phyloP scores from a whole-genome alignment of 2,113 vertebrate species.

The Mohoua ochrocephala region DNA sequence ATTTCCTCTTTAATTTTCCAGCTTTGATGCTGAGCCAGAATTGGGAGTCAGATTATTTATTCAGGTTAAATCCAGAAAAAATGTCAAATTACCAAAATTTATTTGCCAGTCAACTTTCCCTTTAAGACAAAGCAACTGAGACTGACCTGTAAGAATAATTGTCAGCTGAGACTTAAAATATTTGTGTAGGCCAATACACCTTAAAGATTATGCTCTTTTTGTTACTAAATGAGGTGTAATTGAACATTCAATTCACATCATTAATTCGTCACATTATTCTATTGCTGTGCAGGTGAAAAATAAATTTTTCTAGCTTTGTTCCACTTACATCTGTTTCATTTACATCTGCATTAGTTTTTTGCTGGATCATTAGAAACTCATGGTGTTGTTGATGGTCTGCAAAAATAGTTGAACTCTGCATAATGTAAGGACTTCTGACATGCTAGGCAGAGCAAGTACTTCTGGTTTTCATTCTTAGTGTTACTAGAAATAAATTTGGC shows the following conservation, averaged over 20 bases:
- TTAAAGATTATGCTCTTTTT: not conserved
- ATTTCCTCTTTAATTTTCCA: not conserved
- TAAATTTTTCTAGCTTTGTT: not conserved
- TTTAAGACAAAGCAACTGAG: not conserved
- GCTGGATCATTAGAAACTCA: not conserved
- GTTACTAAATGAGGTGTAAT: not conserved
- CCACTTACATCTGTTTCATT: not conserved
- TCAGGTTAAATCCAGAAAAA: not conserved
- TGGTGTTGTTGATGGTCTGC: not conserved
- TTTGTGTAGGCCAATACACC: not conserved
- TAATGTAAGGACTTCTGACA: not conserved
- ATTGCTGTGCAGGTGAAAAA: not conserved
- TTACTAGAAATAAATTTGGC: not conserved
- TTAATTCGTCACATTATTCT: not conserved
- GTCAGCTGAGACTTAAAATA: not conserved
- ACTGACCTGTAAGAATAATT: not conserved
- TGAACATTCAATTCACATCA: not conserved
- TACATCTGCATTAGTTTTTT: not conserved
- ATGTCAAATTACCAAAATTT: not conserved
- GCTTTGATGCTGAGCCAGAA: not conserved
- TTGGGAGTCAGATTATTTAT: not conserved
- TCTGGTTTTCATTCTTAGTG: not conserved
- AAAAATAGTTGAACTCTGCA: not conserved
- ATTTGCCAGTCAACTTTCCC: not conserved
- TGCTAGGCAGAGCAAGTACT: not conserved